phyloP scores from a whole-genome alignment of 2,888 invertebrate species.

The Phalera bucephala region DNA sequence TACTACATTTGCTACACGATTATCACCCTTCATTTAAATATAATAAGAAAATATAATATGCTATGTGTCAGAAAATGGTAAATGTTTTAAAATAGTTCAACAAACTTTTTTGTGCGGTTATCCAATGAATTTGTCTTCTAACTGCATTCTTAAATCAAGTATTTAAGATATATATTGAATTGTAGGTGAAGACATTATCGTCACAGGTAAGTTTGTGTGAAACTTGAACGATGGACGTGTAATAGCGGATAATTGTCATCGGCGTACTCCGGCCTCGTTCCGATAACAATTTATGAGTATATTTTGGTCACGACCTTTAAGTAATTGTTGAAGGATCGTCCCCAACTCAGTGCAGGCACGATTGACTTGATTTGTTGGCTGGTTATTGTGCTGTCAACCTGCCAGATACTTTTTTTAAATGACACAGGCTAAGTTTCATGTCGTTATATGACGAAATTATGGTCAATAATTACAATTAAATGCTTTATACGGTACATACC shows the following conservation, averaged over 20 bases:
- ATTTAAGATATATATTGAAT: constrained; percentile 8
- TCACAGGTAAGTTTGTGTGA: constrained; percentile 23
- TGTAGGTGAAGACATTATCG: no score
- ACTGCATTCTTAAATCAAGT: constrained; percentile 17
- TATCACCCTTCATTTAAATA: constrained; percentile 2
- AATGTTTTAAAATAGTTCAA: constrained; percentile 12
- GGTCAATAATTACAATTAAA: no score
- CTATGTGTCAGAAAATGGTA: background rate
- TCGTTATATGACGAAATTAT: no score
- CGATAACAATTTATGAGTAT: constrained; percentile 64
- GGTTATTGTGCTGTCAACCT: constrained; percentile 8
- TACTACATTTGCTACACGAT: constrained; percentile 1
- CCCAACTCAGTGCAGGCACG: constrained; percentile 39
- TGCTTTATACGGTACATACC: no score
- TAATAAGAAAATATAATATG: constrained; percentile 2
- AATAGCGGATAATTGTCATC: constrained; percentile 72
- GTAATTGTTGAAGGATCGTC: constrained; percentile 60
- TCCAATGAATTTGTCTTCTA: constrained; percentile 14
- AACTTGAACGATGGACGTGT: constrained; percentile 43
- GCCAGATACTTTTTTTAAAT: background rate
- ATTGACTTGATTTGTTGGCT: constrained; percentile 40
- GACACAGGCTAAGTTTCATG: background rate
- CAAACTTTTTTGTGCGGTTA: constrained; percentile 21
- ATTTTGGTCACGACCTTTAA: constrained; percentile 67
- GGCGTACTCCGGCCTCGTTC: constrained; percentile 53